phyloP scores from a whole-genome alignment of 1,140 invertebrate genomes.

The Drosophila parabipectinata region DNA sequence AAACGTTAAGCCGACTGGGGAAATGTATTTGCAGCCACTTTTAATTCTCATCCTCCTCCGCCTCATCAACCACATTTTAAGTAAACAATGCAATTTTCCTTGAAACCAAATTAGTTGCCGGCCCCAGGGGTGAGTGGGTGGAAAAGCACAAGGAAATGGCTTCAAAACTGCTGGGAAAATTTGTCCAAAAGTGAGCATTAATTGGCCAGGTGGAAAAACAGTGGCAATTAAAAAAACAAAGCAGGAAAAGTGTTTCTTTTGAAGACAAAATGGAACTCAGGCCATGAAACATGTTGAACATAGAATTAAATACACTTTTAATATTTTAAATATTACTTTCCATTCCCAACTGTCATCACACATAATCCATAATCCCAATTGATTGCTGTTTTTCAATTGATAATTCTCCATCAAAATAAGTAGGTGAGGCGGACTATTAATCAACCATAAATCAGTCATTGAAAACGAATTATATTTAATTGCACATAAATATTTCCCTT shows the following conservation, averaged over 20 bases:
- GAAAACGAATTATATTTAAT: constrained; percentile 66
- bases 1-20: constrained; percentile 61
- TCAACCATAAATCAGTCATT: constrained; percentile 54
- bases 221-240: neutral
- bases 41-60: neutral
- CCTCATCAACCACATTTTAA: constrained; percentile 29
- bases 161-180: constrained; percentile 36
- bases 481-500: constrained; percentile 31
- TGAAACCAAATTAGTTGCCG: constrained; percentile 68
- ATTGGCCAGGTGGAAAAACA: constrained; percentile 50
- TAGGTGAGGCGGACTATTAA: constrained; percentile 50
- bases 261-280: neutral
- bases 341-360: neutral
- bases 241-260: neutral
- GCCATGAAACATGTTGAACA: too few species aligned
- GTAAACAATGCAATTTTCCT: constrained; percentile 72
- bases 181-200: constrained; percentile 61
- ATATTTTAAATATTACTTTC: neutral
- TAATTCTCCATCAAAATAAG: constrained; percentile 16
- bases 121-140: neutral
- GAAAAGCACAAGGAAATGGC: constrained; percentile 45
- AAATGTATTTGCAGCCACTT: constrained; percentile 44
- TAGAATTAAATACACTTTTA: neutral
- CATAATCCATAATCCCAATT: constrained; percentile 11
- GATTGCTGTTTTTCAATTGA: constrained; percentile 21